These are phyloP conservation scores for Apistogramma diplotaenia DNA, from an alignment of 2,113 vertebrate genomes.

Conservation along the genomic window DNA sequence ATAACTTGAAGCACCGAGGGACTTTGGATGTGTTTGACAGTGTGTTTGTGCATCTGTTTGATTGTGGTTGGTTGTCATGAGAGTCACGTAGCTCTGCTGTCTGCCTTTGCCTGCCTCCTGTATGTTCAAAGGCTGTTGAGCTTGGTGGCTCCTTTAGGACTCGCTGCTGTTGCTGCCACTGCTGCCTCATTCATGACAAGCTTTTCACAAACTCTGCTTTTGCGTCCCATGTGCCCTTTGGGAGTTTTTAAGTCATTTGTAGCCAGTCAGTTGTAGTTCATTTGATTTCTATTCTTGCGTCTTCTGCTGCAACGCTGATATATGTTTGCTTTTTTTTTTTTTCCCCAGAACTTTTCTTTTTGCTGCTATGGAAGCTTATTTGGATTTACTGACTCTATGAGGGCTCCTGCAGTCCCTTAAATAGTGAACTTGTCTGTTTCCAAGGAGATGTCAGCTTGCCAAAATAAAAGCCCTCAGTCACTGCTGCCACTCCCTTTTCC, in stretches of 20 bases:
- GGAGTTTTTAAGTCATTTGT: slow-evolving; percentile 64
- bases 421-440: slow-evolving; percentile 19
- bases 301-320: not conserved
- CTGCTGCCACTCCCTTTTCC: slow-evolving; percentile 32
- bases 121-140: slow-evolving; percentile 63
- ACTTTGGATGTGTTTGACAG: slow-evolving; percentile 27
- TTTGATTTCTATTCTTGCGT: slow-evolving; percentile 28
- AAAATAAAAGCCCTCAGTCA: slow-evolving; percentile 34
- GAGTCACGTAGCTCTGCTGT: slow-evolving; percentile 67
- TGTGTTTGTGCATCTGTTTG: slow-evolving; percentile 29
- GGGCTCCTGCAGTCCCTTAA: not conserved
- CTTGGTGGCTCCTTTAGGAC: slow-evolving; percentile 54
- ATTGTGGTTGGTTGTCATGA: slow-evolving; percentile 56
- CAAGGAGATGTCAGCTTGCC: slow-evolving; percentile 28
- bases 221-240: slow-evolving; percentile 12
- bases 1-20: slow-evolving; percentile 29
- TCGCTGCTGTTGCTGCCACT: slow-evolving; percentile 33
- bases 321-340: slow-evolving; percentile 22
- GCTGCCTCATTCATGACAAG: slow-evolving; percentile 27
- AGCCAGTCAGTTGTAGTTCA: slow-evolving; percentile 41
- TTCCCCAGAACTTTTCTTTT: not conserved
- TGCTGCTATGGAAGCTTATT: slow-evolving; percentile 13
- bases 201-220: slow-evolving; percentile 47
- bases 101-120: slow-evolving; percentile 62
- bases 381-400: not conserved